Evolutionary conservation across 2,797 vertebrate genomes (phyloP).

Genomic region (Darevskia nairensis): DNA sequence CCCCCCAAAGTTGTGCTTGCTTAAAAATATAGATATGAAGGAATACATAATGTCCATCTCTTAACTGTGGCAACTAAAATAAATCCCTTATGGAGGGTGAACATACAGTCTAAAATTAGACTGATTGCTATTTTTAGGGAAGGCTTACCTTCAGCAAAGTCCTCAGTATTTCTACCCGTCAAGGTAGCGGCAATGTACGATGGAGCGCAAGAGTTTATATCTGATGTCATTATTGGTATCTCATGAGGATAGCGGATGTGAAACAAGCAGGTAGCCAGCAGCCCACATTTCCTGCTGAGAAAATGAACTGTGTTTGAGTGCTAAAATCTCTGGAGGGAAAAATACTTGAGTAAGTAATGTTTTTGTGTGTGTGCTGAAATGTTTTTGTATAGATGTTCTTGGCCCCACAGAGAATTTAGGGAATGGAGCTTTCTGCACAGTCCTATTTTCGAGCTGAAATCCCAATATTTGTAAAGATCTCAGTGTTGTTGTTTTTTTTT

Average conservation of each 20-base stretch:
- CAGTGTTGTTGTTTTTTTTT: background rate
- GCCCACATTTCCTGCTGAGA: background rate
- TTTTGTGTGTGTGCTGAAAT: conserved; percentile 20
- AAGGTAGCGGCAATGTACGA: conserved; percentile 23
- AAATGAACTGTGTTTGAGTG: background rate
- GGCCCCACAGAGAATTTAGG: background rate
- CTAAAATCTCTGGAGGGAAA: background rate
- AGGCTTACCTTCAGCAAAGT: background rate
- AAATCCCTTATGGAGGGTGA: background rate
- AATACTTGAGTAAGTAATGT: background rate
- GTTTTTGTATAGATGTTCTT: conserved; percentile 16
- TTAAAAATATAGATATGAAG: background rate
- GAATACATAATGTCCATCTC: background rate
- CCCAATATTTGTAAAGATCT: background rate
- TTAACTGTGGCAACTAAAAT: background rate
- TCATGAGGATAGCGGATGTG: background rate
- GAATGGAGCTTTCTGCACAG: conserved; percentile 6
- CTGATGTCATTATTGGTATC: background rate
- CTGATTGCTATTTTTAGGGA: background rate
- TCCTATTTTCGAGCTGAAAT: background rate
- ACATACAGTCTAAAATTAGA: conserved; percentile 6
- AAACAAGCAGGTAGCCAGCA: background rate
- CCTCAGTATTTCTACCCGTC: background rate
- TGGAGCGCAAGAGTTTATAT: rapidly evolving
- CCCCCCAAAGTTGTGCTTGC: background rate